Percentiles rank a stretch among this genome's conserved stretches.
Evolutionary conservation across 2,797 vertebrate genomes (phyloP).

Genomic region (Silurus lanzhouensis): DNA sequence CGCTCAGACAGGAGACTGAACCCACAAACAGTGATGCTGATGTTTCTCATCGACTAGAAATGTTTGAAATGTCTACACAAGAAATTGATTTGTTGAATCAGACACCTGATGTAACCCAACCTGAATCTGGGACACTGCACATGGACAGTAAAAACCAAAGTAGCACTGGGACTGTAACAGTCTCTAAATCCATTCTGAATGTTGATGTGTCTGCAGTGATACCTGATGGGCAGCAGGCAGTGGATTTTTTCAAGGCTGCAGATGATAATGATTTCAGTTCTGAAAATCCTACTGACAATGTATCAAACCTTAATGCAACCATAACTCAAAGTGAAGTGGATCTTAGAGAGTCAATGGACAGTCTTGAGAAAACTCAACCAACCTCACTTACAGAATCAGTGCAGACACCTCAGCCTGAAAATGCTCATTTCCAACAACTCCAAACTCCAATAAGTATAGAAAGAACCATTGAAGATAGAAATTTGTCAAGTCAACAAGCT

Average conservation of each 20-base stretch:
- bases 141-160: not conserved
- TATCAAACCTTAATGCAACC: not conserved
- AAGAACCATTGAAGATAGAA: not conserved
- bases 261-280: not conserved
- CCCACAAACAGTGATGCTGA: not conserved
- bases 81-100: not conserved
- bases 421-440: not conserved
- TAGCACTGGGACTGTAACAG: not conserved
- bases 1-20: not conserved
- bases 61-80: not conserved
- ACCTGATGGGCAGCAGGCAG: constrained; percentile 1
- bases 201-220: not conserved
- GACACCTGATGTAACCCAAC: not conserved
- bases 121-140: not conserved
- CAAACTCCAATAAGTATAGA: not conserved
- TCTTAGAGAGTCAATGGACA: not conserved
- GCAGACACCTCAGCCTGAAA: not conserved
- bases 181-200: constrained; percentile 49
- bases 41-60: not conserved
- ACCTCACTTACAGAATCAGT: not conserved
- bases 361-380: not conserved
- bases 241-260: not conserved
- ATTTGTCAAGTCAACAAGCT: not conserved
- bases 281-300: not conserved
- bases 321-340: not conserved